Evolutionary conservation across 2,888 invertebrate species (phyloP).

Genomic region (Phoenoteleia sp.): DNA sequence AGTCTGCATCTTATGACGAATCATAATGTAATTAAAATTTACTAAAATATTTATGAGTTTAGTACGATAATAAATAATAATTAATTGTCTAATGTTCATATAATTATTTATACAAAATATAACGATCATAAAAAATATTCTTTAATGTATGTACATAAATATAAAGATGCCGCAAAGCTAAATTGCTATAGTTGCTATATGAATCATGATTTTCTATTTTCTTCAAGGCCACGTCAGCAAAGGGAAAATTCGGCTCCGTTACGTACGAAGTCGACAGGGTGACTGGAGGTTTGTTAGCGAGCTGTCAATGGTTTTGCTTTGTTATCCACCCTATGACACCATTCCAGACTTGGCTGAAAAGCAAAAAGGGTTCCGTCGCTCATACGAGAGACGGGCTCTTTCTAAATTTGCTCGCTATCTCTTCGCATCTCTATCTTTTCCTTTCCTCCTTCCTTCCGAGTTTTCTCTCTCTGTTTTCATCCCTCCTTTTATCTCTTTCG

Average conservation of each 20-base stretch:
- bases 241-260: conserved; percentile 54
- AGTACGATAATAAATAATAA: too few species aligned
- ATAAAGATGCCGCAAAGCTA: too few species aligned
- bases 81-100: too few species aligned
- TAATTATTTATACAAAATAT: too few species aligned
- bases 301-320: conserved; percentile 83
- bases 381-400: conserved; percentile 83
- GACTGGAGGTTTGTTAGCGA: conserved; percentile 83
- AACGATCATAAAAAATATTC: too few species aligned
- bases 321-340: conserved; percentile 78
- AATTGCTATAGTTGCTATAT: too few species aligned
- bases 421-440: conserved; percentile 74
- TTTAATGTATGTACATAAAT: too few species aligned
- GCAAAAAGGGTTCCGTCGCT: conserved; percentile 80
- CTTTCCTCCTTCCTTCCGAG: conserved; percentile 63
- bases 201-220: conserved; percentile 36
- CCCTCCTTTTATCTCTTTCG: conserved; percentile 63
- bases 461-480: conserved; percentile 44
- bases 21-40: too few species aligned
- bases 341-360: conserved; percentile 74
- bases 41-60: too few species aligned
- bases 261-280: conserved; percentile 53
- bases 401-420: conserved; percentile 78
- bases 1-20: too few species aligned
- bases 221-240: conserved; percentile 48